Evolutionary conservation across 2,888 invertebrate genomes (phyloP), one percentile per base, ranked within the genome.

Genomic region (Pycnomerus fuliginosus): DNA sequence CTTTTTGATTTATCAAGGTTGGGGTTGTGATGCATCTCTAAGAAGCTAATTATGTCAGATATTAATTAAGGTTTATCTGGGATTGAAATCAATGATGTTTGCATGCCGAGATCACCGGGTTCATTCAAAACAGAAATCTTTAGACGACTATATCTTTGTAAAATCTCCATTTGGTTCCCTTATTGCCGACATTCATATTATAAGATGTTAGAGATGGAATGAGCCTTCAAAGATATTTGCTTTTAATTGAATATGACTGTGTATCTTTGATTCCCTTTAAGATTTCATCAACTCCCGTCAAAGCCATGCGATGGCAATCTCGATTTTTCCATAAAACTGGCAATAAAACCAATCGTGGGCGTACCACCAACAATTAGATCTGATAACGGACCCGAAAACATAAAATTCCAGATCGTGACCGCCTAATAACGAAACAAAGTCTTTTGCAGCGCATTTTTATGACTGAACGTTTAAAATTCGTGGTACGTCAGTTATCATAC

Each of bases 21-120:
- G 25, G 25, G 3, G 12, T 12, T 10, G 8, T 3, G 33, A 17
- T 33, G 3, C 11, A 22, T 24, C 13, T 23, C 16, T 2, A 24
- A 23, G 25, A 31, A 39, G 24, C 24, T 39, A 39, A 39, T 39
- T 38, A 38, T 20, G 8, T 39, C 30, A 23, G 41, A 46, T 43
- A 47, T 48, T 52, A 49, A 52, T 52, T 52, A 52, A 44, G 41
- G 39, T 38, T 49, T 49, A 49, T 52, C 52, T 42, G 25, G 30
- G 23, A 46, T 34, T 35, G 34, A 36, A 50, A 53, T 53, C 52
- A 45, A 44, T 48, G 52, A 52, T 46, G 34, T 41, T n/a, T 34
- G 35, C 30, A 23, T 41, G 30, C 34, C 35, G 35, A 33, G 29
- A 41, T 41, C 41, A 41, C 41, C 41, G 41, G 41, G 34, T 35